A percentile compares a stretch with the other conserved stretches of the same genome.
Evolutionary conservation across 2,797 vertebrate genomes (phyloP).

Genomic region (Psittacula echo): DNA sequence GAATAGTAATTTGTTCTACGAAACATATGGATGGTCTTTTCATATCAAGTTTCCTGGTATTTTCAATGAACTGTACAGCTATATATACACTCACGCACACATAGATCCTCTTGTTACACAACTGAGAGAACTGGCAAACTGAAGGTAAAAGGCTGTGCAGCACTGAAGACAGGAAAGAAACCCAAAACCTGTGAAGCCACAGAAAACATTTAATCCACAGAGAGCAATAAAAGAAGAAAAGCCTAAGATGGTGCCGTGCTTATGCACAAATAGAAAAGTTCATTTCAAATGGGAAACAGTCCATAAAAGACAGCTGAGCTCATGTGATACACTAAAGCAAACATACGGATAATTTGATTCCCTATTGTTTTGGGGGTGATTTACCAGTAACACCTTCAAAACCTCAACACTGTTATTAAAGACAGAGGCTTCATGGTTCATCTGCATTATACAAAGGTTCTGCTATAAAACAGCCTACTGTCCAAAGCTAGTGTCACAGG

Average conservation of each 20-base stretch:
- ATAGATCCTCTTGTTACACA: not conserved
- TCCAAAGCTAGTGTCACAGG: not conserved
- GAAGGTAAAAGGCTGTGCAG: not conserved
- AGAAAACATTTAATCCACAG: not conserved
- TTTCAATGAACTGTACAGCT: not conserved
- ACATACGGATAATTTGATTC: not conserved
- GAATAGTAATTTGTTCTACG: not conserved
- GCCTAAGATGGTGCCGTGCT: fast-evolving
- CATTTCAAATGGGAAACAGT: not conserved
- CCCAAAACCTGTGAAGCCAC: not conserved
- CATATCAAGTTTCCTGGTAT: not conserved
- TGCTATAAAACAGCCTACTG: not conserved
- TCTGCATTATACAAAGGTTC: not conserved
- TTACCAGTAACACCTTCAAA: not conserved
- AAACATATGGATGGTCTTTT: not conserved
- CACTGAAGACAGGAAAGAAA: not conserved
- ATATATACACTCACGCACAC: not conserved
- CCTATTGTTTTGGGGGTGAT: not conserved
- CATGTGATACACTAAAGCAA: not conserved
- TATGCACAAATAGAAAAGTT: not conserved
- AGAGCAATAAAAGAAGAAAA: not conserved
- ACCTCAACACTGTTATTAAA: not conserved
- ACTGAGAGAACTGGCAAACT: not conserved
- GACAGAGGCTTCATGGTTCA: not conserved
- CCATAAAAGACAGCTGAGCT: not conserved